Conservation (phyloP, 2,797 vertebrate species). For the Rhodeus uyekii region DNA sequence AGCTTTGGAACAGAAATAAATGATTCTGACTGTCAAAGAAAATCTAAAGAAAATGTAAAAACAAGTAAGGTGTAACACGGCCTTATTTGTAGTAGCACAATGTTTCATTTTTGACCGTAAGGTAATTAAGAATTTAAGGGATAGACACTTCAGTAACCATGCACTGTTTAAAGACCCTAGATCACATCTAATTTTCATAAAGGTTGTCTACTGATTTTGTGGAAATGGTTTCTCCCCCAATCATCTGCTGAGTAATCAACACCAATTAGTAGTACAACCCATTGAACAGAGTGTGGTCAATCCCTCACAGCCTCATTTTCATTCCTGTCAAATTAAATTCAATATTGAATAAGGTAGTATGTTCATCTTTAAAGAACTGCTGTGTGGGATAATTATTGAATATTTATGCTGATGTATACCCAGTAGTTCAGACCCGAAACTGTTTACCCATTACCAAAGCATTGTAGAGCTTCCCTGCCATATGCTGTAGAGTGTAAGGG, state of each 20-base stretch:
- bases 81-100: background rate
- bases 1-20: background rate
- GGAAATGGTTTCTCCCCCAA: background rate
- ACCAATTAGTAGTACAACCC: background rate
- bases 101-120: background rate
- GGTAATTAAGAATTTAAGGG: background rate
- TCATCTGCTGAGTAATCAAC: background rate
- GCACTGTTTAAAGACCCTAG: background rate
- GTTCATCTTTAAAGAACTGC: background rate
- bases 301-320: background rate
- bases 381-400: slow-evolving; percentile 1
- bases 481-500: slow-evolving; percentile 47
- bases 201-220: background rate
- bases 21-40: background rate
- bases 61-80: background rate
- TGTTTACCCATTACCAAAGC: slow-evolving; percentile 16
- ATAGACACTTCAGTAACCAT: background rate
- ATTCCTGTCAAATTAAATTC: slow-evolving; percentile 1
- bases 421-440: slow-evolving; percentile 14
- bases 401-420: slow-evolving; percentile 4
- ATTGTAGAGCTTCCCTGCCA: slow-evolving; percentile 28
- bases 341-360: background rate
- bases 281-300: background rate
- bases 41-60: background rate
- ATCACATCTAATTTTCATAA: background rate